A percentile compares a stretch with the other conserved stretches of the same genome.
These are phyloP conservation scores for Dascillus cervinus DNA, from an alignment of 2,888 invertebrate species.

Conservation along the genomic window DNA sequence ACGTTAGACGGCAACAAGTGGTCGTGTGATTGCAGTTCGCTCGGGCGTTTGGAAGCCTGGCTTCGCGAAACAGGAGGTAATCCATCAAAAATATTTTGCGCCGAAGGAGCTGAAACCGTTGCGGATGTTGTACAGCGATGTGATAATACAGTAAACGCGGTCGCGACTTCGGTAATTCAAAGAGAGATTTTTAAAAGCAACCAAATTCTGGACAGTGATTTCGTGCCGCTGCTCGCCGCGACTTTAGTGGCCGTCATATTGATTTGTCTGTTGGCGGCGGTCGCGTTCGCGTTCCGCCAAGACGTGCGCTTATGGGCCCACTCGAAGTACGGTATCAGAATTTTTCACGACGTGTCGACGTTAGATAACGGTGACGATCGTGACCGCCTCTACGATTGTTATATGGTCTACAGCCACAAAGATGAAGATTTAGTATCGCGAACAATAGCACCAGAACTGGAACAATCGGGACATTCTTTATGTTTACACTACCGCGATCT, in stretches of 20 bases:
- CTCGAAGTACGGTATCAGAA: slow-evolving; percentile 67
- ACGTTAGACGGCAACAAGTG: slow-evolving; percentile 72
- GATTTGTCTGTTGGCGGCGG: slow-evolving; percentile 58
- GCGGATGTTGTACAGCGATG: slow-evolving; percentile 50
- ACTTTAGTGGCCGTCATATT: slow-evolving; percentile 62
- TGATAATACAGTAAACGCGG: slow-evolving; percentile 61
- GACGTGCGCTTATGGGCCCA: slow-evolving; percentile 74
- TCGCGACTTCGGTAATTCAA: slow-evolving; percentile 49
- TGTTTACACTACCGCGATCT: slow-evolving; percentile 62
- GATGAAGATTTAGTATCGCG: slow-evolving; percentile 67
- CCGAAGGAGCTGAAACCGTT: slow-evolving; percentile 44
- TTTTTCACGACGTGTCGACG: slow-evolving; percentile 56
- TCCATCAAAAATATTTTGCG: slow-evolving; percentile 62
- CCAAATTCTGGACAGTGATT: slow-evolving; percentile 60
- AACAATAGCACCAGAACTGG: slow-evolving; percentile 64
- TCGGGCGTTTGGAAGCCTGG: slow-evolving; percentile 63
- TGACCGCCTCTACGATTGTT: slow-evolving; percentile 67
- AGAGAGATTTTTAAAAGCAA: slow-evolving; percentile 52
- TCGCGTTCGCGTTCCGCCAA: slow-evolving; percentile 67
- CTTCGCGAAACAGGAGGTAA: slow-evolving; percentile 58
- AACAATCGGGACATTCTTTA: slow-evolving; percentile 61
- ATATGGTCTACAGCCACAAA: slow-evolving; percentile 76
- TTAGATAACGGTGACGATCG: slow-evolving; percentile 42
- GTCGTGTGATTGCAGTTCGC: slow-evolving; percentile 74
- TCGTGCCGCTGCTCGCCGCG: slow-evolving; percentile 66